A percentile compares a stretch with the other conserved stretches of the same genome.
Evolutionary conservation across 2,888 invertebrate species (phyloP).

Genomic region (Priocnemis perturbator): DNA sequence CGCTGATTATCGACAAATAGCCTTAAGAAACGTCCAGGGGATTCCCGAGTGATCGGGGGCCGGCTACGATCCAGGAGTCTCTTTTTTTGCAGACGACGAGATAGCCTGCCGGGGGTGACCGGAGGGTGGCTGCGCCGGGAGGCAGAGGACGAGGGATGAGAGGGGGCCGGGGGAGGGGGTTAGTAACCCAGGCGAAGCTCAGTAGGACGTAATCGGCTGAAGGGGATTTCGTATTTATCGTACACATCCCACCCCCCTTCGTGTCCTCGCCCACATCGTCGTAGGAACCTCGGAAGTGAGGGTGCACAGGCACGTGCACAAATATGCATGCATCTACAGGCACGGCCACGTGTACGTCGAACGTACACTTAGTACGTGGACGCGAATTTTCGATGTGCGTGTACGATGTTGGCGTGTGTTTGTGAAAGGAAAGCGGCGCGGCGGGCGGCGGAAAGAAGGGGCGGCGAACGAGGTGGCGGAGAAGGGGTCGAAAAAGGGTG

Average conservation of each 20-base stretch:
- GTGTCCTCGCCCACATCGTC: slow-evolving; percentile 35
- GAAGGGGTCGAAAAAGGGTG: slow-evolving; percentile 25
- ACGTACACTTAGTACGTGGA: background rate
- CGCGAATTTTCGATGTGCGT: background rate
- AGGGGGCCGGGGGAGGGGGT: slow-evolving; percentile 31
- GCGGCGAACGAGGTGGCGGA: slow-evolving; percentile 11
- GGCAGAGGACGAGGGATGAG: slow-evolving; percentile 1
- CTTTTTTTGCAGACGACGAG: slow-evolving; percentile 16
- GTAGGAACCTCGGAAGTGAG: slow-evolving; percentile 40
- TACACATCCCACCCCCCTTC: slow-evolving; percentile 40
- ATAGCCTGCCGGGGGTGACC: slow-evolving; percentile 6
- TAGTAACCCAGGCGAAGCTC: slow-evolving; percentile 57
- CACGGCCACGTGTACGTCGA: slow-evolving; percentile 5
- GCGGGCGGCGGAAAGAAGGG: slow-evolving; percentile 8
- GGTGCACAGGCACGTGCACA: slow-evolving; percentile 20
- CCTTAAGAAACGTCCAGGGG: slow-evolving; percentile 8
- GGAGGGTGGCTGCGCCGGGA: background rate
- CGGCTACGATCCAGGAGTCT: slow-evolving; percentile 6
- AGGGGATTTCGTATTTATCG: slow-evolving; percentile 61
- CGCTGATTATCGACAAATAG: slow-evolving; percentile 7
- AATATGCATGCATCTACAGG: slow-evolving; percentile 10
- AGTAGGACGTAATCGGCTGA: slow-evolving; percentile 61
- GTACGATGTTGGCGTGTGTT: slow-evolving; percentile 1
- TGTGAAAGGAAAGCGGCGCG: slow-evolving; percentile 42
- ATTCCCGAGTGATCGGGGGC: slow-evolving; percentile 6